phyloP scores from a whole-genome alignment of 1,140 invertebrate genomes.

The Dendrolimus punctatus region DNA sequence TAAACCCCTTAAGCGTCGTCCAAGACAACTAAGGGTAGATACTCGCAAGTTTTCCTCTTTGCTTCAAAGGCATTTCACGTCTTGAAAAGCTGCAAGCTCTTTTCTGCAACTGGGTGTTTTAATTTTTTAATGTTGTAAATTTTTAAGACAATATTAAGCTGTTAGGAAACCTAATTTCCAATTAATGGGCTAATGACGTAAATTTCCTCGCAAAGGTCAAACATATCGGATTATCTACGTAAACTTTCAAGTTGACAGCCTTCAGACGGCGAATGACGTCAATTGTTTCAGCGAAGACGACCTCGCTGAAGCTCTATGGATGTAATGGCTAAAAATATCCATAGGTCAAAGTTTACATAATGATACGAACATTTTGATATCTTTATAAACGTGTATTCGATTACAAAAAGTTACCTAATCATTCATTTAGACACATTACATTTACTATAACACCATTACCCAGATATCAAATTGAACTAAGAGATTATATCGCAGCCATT shows the following conservation, averaged over 20 bases:
- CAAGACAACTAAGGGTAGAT: too few relatives aligned
- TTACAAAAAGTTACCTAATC: neutral
- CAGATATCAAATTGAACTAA: neutral
- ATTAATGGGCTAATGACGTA: too few relatives aligned
- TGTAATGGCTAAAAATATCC: conserved; percentile 59
- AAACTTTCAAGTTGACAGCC: conserved; percentile 30
- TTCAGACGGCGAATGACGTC: conserved; percentile 53
- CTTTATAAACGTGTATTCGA: neutral
- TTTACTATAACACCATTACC: too few relatives aligned
- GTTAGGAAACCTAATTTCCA: too few relatives aligned
- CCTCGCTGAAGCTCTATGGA: conserved; percentile 44
- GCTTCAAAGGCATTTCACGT: conserved; percentile 16
- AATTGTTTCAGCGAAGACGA: conserved; percentile 57
- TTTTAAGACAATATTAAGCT: neutral
- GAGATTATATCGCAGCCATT: conserved; percentile 4
- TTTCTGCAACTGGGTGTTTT: neutral
- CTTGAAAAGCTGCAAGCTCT: neutral
- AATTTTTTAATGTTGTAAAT: neutral
- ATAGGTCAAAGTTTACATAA: conserved; percentile 52
- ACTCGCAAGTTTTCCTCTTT: too few relatives aligned
- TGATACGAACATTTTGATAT: conserved; percentile 2
- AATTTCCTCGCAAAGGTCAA: conserved; percentile 8
- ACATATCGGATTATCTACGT: conserved; percentile 38
- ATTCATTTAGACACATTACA: neutral
- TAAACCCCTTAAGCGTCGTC: too few relatives aligned